These are phyloP conservation scores for Paramormyrops hopkinsi DNA, from an alignment of 2,797 vertebrate species.

Conservation along the genomic window DNA sequence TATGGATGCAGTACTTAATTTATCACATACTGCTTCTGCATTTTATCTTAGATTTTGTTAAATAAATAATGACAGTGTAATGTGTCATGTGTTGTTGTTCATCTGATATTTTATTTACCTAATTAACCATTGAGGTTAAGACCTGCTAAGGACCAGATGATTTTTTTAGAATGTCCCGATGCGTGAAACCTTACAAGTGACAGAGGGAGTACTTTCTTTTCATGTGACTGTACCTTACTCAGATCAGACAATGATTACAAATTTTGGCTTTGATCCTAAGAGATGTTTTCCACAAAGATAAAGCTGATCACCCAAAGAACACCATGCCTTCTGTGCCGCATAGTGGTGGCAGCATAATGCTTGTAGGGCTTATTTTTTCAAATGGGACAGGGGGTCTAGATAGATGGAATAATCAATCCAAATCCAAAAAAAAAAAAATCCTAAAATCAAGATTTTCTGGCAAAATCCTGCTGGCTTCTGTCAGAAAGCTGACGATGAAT, in stretches of 20 bases:
- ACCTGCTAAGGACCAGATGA: not conserved
- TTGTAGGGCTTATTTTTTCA: not conserved
- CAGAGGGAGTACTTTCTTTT: not conserved
- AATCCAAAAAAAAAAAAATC: not conserved
- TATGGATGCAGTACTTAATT: not conserved
- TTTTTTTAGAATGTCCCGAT: not conserved
- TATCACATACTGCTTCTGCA: not conserved
- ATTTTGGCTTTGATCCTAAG: not conserved
- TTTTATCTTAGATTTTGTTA: not conserved
- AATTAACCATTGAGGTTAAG: not conserved
- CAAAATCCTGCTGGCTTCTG: not conserved
- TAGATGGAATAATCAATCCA: not conserved
- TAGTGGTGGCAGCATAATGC: not conserved
- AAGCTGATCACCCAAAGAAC: not conserved
- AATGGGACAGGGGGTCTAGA: not conserved
- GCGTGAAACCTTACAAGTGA: not conserved
- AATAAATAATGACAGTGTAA: not conserved
- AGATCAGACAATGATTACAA: not conserved
- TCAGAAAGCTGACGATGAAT: not conserved
- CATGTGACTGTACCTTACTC: not conserved
- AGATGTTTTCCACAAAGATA: not conserved
- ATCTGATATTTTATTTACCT: not conserved
- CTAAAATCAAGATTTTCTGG: not conserved
- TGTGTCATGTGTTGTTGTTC: not conserved
- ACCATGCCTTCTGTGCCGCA: not conserved